Evolutionary conservation across 2,888 invertebrate genomes (phyloP).

Genomic region (Caenorhabditis sp.): DNA sequence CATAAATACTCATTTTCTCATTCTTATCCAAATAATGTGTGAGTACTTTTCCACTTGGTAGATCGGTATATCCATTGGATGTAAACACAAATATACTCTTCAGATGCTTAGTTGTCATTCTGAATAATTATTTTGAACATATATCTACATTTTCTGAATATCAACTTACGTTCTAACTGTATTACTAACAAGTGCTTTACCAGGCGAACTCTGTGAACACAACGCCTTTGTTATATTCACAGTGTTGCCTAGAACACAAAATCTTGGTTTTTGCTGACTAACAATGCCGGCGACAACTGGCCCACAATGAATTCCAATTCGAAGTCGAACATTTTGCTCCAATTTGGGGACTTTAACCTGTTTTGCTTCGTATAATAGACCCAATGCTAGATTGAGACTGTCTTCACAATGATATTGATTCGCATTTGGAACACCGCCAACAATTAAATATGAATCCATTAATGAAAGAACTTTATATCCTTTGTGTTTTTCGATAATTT

Average conservation of each 20-base stretch:
- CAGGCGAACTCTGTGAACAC: slow-evolving; percentile 46
- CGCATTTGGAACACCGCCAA: slow-evolving; percentile 71
- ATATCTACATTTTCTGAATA: too few species aligned
- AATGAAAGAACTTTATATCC: slow-evolving; percentile 68
- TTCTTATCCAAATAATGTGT: slow-evolving; percentile 65
- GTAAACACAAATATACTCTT: slow-evolving; percentile 61
- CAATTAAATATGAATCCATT: slow-evolving; percentile 71
- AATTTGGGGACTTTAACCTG: slow-evolving; percentile 61
- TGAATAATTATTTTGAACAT: slow-evolving; percentile 18
- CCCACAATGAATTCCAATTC: slow-evolving; percentile 62
- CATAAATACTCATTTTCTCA: slow-evolving; percentile 63
- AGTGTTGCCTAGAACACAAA: slow-evolving; percentile 63
- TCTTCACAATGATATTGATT: slow-evolving; percentile 66
- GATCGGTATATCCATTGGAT: slow-evolving; percentile 59
- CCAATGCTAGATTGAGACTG: slow-evolving; percentile 70
- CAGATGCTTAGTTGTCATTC: slow-evolving; percentile 55
- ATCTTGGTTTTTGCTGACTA: slow-evolving; percentile 61
- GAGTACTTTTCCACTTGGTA: slow-evolving; percentile 49
- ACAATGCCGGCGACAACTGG: slow-evolving; percentile 64
- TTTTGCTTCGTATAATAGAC: slow-evolving; percentile 68
- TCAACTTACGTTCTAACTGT: slow-evolving; percentile 57
- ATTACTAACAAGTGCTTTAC: slow-evolving; percentile 61
- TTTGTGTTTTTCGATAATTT: slow-evolving; percentile 55
- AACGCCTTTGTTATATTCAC: slow-evolving; percentile 56
- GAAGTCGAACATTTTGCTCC: slow-evolving; percentile 54